Evolutionary conservation across 2,888 invertebrate genomes (phyloP), one percentile per base, ranked within the genome.

Genomic region (Hyles lineata): DNA sequence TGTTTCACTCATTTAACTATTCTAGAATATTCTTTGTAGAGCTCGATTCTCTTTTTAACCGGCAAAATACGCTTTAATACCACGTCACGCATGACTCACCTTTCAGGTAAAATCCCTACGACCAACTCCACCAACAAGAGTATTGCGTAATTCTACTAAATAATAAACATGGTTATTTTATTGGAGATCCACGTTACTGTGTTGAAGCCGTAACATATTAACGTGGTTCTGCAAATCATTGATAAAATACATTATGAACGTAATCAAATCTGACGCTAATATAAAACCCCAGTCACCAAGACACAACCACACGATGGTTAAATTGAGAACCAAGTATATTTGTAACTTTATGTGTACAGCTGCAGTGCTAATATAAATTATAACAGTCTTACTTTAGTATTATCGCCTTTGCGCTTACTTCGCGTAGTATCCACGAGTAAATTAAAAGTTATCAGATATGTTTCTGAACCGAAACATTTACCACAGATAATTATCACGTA

Each of bases 131-230:
- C 17, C 15, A 67, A 21, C 17, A 5, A 17, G 43, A 15, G 43
- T 15, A 23, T 50, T 23, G 35, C 23, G 43, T 4, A 21, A n/a
- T 55, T n/a, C 55, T 55, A n/a, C 19, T 55, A 35, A 6, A 6
- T 43, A 11, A 67, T 21, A 25, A 67, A 67, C 50, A 67, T 50
- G 43, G 23, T 25, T 50, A 43, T 62, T 62, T 62, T 62, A n/a
- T 35, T 62, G 9, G 32, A 23, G 23, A 63, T 6, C 19, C 29
- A 32, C 29, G 8, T 8, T 23, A 50, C 23, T 21, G 43, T 5
- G 7, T 43, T 43, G 43, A n/a, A 50, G 23, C 11, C 67, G 23
- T 21, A 29, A 29, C 29, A 23, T 21, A 67, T 5, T 43, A 50
- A 21, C 17, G 11, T 63, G 29, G 23, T 43, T 67, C 50, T 50